Base-by-base conservation (phyloP, 2,797 vertebrate species). In the Lophius americanus region DNA sequence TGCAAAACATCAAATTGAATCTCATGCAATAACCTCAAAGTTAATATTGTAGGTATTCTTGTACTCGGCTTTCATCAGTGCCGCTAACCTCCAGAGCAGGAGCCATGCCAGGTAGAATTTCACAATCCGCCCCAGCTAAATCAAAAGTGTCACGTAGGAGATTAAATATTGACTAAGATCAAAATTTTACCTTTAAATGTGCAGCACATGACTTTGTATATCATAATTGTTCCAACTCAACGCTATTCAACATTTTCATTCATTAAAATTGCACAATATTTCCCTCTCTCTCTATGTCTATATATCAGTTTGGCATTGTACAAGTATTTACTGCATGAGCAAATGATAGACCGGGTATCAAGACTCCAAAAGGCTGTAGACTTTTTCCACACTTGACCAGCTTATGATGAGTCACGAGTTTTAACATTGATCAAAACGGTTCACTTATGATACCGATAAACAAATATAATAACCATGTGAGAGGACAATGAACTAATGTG, bases 161-260 rank as follows among this genome's bases (percentile, higher is more conserved):
- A 87, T 89, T 89, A 91, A 89, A 88, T 78, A 92, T 90, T 89
- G 75, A 91, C 87, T 37, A 57, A 51, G 62, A 73, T 68, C 48
- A 60, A 79, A 81, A 86, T 80, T 80, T 67, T 9, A n/a, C 42
- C 23, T 49, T 62, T 55, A 11, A 73, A 68, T 49, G 43, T 36
- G 14, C 11, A 51, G 7, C 51, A 65, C 60, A 61, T 42, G 49
- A 66, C 69, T 55, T 68, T 49, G 9, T 36, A 60, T 70, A 64
- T 66, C 8, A 13, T 61, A 60, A 64, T 36, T 32, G 58, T 76
- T 36, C 55, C 7, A 32, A 13, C 5, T 47, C 0, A 0, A 52
- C 41, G 9, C 5, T 53, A 9, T 39, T 33, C 3, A 57, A 9
- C 13, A 49, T 55, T 73, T 55, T 12, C 2, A 4, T 54, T 37